Base-by-base conservation (phyloP, 1,140 invertebrate species). In the Maconellicoccus hirsutus region DNA sequence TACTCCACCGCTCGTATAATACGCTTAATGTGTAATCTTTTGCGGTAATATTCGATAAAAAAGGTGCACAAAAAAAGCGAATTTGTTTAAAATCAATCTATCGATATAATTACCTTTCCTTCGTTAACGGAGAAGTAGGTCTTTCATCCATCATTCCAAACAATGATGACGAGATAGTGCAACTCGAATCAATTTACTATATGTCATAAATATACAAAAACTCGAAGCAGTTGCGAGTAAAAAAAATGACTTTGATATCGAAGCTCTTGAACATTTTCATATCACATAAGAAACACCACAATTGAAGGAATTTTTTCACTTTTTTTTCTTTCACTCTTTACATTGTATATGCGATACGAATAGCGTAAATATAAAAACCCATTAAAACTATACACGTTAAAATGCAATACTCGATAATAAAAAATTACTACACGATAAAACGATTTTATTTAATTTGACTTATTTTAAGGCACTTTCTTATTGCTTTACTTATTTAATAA, bases 81-180 rank as follows among this genome's bases (percentile, higher is more conserved):
- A 6, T 33, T 33, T 33, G 29, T 6, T 3, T 33, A 33, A 33
- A 33, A 12, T 6, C 4, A 33, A 16, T 52, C 42, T 8, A 52
- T 52, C n/a, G 16, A 8, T 14, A 52, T 16, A 23, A 26, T 26
- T 66, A 66, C 61, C 61, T 66, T 66, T 66, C 61, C 25, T 23
- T 10, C 25, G 61, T 66, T 26, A 12, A 2, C 21, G 61, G 61
- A 23, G 61, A 66, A 23, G 61, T 66, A 66, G 61, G 61, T 66
- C 61, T 66, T 25, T 66, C 61, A 23, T 66, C 61, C 61, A 66
- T 66, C 25, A 66, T 66, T 66, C 61, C 22, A 66, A 52, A 52
- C 42, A 52, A 52, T 52, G 42, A 52, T 52, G 42, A 52, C 42
- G 42, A 52, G 42, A 52, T 52, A 3, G 10, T 52, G n/a, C 2